Evolutionary conservation across 1,140 invertebrate genomes (phyloP).

Genomic region (Drosophila obscura): DNA sequence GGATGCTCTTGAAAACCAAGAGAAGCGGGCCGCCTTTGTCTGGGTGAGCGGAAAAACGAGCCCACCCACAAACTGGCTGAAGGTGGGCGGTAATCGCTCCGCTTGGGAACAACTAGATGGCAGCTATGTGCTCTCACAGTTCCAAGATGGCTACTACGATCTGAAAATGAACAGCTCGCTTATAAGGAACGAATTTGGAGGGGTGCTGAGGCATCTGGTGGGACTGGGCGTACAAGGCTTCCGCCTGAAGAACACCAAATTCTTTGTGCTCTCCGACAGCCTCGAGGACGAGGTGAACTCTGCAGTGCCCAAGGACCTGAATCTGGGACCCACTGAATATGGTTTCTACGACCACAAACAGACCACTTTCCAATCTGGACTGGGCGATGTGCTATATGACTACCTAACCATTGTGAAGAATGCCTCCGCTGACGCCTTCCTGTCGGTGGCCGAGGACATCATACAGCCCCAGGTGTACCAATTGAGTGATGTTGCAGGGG

Average conservation of each 20-base stretch:
- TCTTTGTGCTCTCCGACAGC: slow-evolving; percentile 86
- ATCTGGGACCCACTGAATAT: slow-evolving; percentile 84
- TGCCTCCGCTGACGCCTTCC: slow-evolving; percentile 84
- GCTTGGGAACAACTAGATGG: slow-evolving; percentile 86
- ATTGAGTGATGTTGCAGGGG: slow-evolving; percentile 28
- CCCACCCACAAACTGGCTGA: slow-evolving; percentile 91
- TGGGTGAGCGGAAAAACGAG: slow-evolving; percentile 46
- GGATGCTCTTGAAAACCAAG: slow-evolving; percentile 66
- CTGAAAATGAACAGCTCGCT: slow-evolving; percentile 87
- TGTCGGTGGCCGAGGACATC: slow-evolving; percentile 75
- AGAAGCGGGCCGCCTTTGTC: slow-evolving; percentile 74
- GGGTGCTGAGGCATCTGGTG: slow-evolving; percentile 88
- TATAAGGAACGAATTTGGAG: slow-evolving; percentile 86
- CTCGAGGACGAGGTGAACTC: slow-evolving; percentile 84
- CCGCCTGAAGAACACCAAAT: slow-evolving; percentile 87
- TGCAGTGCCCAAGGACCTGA: slow-evolving; percentile 30
- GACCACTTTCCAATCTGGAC: slow-evolving; percentile 86
- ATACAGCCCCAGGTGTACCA: slow-evolving; percentile 58
- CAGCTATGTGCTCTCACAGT: slow-evolving; percentile 87
- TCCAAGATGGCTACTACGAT: slow-evolving; percentile 86
- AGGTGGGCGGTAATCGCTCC: slow-evolving; percentile 83
- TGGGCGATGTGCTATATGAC: slow-evolving; percentile 86
- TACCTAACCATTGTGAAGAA: slow-evolving; percentile 86
- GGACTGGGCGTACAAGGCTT: slow-evolving; percentile 90
- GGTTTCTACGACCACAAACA: slow-evolving; percentile 86